phyloP scores from a whole-genome alignment of 2,888 invertebrate species.

The Apamea anceps region DNA sequence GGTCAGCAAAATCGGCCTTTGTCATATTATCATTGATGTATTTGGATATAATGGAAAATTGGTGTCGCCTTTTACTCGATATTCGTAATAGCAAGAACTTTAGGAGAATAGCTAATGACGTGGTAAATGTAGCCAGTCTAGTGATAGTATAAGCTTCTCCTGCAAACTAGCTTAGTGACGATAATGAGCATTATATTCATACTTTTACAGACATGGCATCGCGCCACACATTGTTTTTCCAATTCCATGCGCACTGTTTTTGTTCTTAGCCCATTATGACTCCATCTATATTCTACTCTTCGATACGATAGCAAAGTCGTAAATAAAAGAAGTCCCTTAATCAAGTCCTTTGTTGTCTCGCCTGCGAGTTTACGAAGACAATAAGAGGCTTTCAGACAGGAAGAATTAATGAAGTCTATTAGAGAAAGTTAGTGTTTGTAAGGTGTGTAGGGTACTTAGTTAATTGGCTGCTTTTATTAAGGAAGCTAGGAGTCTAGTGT shows the following conservation, averaged over 20 bases:
- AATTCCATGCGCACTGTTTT: conserved; percentile 7
- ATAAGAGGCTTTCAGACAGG: conserved; percentile 57
- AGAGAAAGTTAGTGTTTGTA: conserved; percentile 51
- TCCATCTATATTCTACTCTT: conserved; percentile 30
- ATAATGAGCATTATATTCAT: background rate
- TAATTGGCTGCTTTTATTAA: conserved; percentile 33
- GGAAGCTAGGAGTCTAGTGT: conserved; percentile 5
- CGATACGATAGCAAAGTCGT: conserved; percentile 41
- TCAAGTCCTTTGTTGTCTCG: conserved; percentile 75
- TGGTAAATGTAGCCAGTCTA: background rate
- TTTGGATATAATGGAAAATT: background rate
- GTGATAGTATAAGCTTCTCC: background rate
- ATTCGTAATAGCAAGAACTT: background rate
- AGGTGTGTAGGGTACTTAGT: conserved; percentile 49
- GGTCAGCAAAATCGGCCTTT: too few species aligned
- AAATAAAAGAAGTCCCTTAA: conserved; percentile 61
- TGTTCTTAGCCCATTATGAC: conserved; percentile 4
- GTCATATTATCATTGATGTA: too few species aligned
- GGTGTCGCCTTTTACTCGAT: too few species aligned
- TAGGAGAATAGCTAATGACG: background rate
- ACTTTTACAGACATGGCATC: background rate
- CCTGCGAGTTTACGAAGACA: conserved; percentile 60
- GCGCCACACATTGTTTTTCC: conserved; percentile 1
- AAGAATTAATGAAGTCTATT: conserved; percentile 65
- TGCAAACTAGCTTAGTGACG: background rate